Evolutionary conservation across 2,797 vertebrate genomes (phyloP), one percentile per base, ranked within the genome.

Genomic region (Falco biarmicus): DNA sequence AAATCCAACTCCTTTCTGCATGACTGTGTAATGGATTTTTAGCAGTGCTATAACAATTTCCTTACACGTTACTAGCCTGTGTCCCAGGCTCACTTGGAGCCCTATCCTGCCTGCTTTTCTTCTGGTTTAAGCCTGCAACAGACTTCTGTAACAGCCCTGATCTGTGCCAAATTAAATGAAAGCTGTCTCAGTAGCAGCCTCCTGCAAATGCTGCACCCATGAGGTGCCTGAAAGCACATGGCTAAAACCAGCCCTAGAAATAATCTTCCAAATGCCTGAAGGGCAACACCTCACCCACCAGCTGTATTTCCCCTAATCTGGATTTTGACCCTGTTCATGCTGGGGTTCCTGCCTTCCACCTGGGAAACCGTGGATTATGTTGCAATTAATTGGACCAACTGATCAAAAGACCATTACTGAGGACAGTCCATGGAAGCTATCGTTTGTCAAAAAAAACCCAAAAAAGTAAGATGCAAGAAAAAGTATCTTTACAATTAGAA

Each of bases 1-100:
- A 74, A 90, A 90, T 91, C 83, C 61, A 87, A 43, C 69, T 47
- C 29, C 43, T 86, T 70, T 91, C 80, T 70, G 68, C 68, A 41
- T 87, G 93, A 87, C 53, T 80, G 57, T 84, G 48, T 82, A 93
- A 95, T 70, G 65, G 91, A 91, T 90, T 95, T 95, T 89, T 80
- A 93, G 80, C 86, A 94, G 39, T 45, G 37, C 41, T 66, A 14
- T 70, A 79, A 87, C 45, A 50, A 74, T 66, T 84, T 87, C 64
- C 28, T 79, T 66, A 63, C 2, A 11, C 2, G 0, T 45, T 82
- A 47, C 64, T 60, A 84, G 56, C 59, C 63, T 81, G 73, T 41
- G 63, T 91, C 65, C 59, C 34, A 39, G 19, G 37, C 66, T 91
- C 41, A 28, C 95, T 76, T 86, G 48, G 66, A 96, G 25, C 34